These are phyloP conservation scores for Uria aalge DNA, from an alignment of 2,113 vertebrate genomes.

Conservation along the genomic window DNA sequence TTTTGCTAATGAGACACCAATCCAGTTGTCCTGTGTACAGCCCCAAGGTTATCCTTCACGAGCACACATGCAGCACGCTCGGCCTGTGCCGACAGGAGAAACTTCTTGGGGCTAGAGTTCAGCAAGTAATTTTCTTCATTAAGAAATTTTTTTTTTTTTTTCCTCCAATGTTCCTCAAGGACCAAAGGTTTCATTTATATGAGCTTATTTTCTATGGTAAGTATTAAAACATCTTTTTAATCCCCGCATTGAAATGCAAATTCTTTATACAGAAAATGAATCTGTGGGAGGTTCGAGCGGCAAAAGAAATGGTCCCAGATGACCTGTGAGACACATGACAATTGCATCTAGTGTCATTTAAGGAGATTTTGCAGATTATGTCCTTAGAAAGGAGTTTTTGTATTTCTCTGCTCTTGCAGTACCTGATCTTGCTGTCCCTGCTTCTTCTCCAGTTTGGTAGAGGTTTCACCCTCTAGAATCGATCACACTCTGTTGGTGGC, in stretches of 20 bases:
- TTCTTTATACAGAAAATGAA: background rate
- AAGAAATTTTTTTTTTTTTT: background rate
- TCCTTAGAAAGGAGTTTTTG: background rate
- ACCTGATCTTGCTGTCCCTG: background rate
- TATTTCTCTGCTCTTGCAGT: background rate
- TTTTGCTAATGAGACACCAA: background rate
- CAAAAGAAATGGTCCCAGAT: background rate
- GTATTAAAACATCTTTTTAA: background rate
- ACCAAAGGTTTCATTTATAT: background rate
- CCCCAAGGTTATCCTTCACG: background rate
- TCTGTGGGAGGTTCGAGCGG: background rate
- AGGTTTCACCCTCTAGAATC: background rate
- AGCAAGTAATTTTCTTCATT: background rate
- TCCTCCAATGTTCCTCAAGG: background rate
- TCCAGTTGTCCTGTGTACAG: too few species aligned
- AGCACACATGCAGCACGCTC: accelerated
- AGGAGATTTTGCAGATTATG: background rate
- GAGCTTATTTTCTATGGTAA: background rate
- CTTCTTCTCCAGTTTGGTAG: background rate
- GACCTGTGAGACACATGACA: background rate
- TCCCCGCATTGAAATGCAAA: background rate
- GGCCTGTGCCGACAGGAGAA: background rate
- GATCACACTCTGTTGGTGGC: background rate
- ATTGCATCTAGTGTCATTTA: background rate
- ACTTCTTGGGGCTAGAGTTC: background rate